Evolutionary conservation across 2,113 vertebrate genomes (phyloP), one percentile per base, ranked within the genome.

Genomic region (Poeciliopsis turrubarensis): DNA sequence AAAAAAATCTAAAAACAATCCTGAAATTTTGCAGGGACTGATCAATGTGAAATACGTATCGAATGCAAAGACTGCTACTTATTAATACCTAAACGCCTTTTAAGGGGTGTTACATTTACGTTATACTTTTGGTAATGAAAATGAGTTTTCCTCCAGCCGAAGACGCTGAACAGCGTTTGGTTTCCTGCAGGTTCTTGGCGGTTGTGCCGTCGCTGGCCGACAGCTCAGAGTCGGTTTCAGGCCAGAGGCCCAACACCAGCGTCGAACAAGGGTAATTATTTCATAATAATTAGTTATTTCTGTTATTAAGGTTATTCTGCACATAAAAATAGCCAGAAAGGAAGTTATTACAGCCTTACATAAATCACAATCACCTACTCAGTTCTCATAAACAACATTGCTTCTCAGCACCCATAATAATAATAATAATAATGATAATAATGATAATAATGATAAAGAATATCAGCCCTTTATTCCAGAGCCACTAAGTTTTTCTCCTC

Each of bases 151-250:
- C 34, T 34, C 34, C 34, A 10, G 34, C 44, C 19, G 15, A 5
- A 47, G 44, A 47, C 15, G 44, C 44, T 47, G 44, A 47, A 47
- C 44, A 19, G 1, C 15, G 30, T 68, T 68, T 2, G 2, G 26
- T 41, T 31, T 29, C 41, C 71, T 91, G 60, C 86, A 99, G 98
- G 94, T 99, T 99, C 94, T 87, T 99, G 89, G 98, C 98, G 0
- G 98, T 99, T 31, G 98, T 99, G 54, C 98, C 98, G 3, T 99
- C 98, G 26, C 93, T 99, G 71, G 97, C 96, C 0, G 98, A 99
- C 93, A 99, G 98, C 91, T 99, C 98, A 0, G 98, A 99, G 86
- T 99, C 98, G 0, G 98, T 99, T 1, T 99, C 98, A 25, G 98
- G 98, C 29, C 98, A 99, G 86, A 95, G 98, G 44, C 98, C 98